Base-by-base conservation (phyloP, 2,113 vertebrate genomes). In the Toxotes chatareus region DNA sequence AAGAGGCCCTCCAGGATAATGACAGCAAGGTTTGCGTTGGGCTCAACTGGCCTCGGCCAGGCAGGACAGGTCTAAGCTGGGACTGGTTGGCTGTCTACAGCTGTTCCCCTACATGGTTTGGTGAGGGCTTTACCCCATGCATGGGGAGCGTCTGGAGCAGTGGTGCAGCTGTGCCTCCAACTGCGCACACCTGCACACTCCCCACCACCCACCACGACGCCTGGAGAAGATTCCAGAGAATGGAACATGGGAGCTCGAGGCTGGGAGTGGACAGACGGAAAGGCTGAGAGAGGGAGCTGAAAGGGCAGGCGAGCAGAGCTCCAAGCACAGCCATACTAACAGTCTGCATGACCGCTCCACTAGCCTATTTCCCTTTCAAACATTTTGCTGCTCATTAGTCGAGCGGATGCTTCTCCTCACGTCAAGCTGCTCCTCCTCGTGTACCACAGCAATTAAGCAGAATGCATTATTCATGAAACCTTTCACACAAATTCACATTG, bases 161-260 rank as follows among this genome's bases (percentile, higher is more conserved):
- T 31, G 42, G 61, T 79, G 93, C 94, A 94, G 94, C 94, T 94
- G 94, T 92, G 92, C 77, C 47, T 94, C 93, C 92, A 92, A 93
- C 90, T 94, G 94, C 49, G 89, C 82, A 88, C 92, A 94, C 93
- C 92, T 94, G 93, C 90, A 93, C 83, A 82, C 83, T 79, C 84
- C 36, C 85, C 92, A 86, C 90, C 91, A 85, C 92, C 93, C 91
- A 92, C 90, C 83, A 87, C 64, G 88, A 81, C 23, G 64, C 71
- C 75, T 11, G 59, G 74, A 84, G 85, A 66, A n/a, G 85, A 83
- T 88, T 87, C 85, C 66, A 65, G 70, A 85, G 83, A 85, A 80
- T 38, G 57, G 80, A 46, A 83, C 82, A 81, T 75, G 79, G 82
- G 72, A 80, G 86, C 76, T 84, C 31, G 31, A 82, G 53, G 66